Conservation (phyloP, 2,113 vertebrate species). For the Rhipidura dahli region DNA sequence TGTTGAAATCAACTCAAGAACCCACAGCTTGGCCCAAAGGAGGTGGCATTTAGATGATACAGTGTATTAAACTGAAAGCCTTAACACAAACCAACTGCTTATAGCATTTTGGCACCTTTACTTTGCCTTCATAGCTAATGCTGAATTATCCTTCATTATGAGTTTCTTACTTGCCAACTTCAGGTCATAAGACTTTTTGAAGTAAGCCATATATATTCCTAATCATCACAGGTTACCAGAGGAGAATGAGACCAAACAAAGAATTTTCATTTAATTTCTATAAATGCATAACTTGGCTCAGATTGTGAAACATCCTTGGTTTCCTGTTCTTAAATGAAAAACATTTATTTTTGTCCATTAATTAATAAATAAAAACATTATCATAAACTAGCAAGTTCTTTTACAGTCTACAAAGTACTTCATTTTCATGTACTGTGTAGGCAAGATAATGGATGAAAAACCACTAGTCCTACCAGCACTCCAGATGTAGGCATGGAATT, state of each 20-base stretch:
- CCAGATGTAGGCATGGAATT: neutral
- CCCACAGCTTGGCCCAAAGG: neutral
- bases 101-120: neutral
- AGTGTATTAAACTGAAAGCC: neutral
- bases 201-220: neutral
- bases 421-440: neutral
- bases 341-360: neutral
- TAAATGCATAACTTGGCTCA: neutral
- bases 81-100: neutral
- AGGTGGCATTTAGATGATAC: neutral
- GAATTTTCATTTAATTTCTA: neutral
- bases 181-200: neutral
- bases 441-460: neutral
- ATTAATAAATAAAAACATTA: neutral
- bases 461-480: neutral
- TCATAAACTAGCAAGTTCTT: neutral
- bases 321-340: neutral
- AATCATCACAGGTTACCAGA: neutral
- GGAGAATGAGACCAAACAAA: neutral
- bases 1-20: neutral
- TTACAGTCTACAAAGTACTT: neutral
- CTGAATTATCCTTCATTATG: neutral
- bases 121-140: neutral
- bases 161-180: neutral
- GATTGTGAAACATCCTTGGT: neutral